Evolutionary conservation across 2,113 vertebrate species (phyloP).

Genomic region (Cyprinodon brontotheroides): DNA sequence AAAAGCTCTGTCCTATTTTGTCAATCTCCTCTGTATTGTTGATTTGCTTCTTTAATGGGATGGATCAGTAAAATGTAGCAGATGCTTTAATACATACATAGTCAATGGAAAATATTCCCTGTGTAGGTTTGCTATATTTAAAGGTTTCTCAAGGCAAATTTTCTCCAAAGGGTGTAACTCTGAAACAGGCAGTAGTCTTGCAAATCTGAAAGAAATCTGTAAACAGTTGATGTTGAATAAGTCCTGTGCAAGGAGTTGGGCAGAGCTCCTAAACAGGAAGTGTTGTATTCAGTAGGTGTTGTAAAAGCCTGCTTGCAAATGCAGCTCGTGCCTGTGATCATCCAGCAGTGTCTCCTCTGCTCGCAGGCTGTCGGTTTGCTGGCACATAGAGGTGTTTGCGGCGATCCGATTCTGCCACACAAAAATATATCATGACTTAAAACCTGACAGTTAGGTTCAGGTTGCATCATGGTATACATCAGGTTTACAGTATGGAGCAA

Average conservation of each 20-base stretch:
- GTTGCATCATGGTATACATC: constrained; percentile 3
- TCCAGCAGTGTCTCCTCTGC: constrained; percentile 30
- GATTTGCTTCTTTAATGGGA: no score
- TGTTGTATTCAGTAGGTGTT: constrained; percentile 36
- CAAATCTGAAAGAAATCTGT: constrained; percentile 11
- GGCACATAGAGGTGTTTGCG: constrained; percentile 33
- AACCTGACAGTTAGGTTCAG: constrained; percentile 1
- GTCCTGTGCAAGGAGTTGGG: constrained; percentile 37
- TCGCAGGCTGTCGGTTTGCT: constrained; percentile 12
- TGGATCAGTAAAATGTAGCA: background rate
- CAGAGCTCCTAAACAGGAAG: constrained; percentile 40
- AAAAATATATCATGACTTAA: constrained; percentile 11
- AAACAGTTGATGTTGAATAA: constrained; percentile 22
- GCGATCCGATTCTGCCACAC: constrained; percentile 10
- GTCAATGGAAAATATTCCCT: background rate
- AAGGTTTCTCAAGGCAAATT: background rate
- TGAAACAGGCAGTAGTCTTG: constrained; percentile 14
- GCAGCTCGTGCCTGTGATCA: constrained; percentile 23
- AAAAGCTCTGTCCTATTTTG: background rate
- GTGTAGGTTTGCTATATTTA: background rate
- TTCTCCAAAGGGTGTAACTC: background rate
- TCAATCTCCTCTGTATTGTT: background rate
- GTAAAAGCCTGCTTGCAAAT: constrained; percentile 32
- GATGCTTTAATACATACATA: background rate
- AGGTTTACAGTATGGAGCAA: background rate